Percentiles rank a stretch among this genome's conserved stretches.
Evolutionary conservation across 2,113 vertebrate genomes (phyloP).

Genomic region (Syrmaticus mikado): DNA sequence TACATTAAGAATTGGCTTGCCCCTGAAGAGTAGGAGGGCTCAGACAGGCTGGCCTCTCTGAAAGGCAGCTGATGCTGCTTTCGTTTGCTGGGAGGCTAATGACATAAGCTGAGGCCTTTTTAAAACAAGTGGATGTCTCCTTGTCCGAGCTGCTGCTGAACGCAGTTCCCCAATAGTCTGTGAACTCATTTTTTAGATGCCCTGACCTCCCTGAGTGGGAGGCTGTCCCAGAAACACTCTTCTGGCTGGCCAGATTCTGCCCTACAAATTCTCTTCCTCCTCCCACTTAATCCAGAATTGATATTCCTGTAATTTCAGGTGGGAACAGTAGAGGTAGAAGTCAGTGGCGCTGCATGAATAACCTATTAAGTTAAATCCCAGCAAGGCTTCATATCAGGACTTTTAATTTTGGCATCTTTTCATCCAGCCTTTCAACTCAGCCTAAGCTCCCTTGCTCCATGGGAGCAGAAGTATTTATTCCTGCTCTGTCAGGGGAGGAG

Average conservation of each 20-base stretch:
- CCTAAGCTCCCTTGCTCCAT: neutral
- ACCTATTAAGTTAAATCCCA: neutral
- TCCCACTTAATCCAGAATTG: neutral
- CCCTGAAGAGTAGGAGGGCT: slow-evolving; percentile 51
- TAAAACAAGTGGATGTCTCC: slow-evolving; percentile 14
- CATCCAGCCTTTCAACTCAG: neutral
- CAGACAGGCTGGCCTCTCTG: neutral
- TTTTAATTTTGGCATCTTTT: neutral
- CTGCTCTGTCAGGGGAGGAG: neutral
- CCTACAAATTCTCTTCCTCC: neutral
- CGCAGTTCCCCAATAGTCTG: rapidly evolving
- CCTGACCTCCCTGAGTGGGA: neutral
- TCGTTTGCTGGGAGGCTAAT: neutral
- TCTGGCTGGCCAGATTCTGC: neutral
- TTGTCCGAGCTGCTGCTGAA: neutral
- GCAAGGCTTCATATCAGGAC: neutral
- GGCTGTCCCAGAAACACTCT: neutral
- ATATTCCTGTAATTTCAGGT: neutral
- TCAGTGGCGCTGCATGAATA: neutral
- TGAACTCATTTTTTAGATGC: neutral
- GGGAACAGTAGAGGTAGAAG: neutral
- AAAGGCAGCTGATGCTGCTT: slow-evolving; percentile 25
- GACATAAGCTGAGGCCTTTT: neutral
- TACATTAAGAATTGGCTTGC: slow-evolving; percentile 53
- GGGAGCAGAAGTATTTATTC: neutral